Percentiles rank a stretch among this genome's conserved stretches.
Evolutionary conservation across 2,797 vertebrate genomes (phyloP).

Genomic region (Sebastes ruberrimus): DNA sequence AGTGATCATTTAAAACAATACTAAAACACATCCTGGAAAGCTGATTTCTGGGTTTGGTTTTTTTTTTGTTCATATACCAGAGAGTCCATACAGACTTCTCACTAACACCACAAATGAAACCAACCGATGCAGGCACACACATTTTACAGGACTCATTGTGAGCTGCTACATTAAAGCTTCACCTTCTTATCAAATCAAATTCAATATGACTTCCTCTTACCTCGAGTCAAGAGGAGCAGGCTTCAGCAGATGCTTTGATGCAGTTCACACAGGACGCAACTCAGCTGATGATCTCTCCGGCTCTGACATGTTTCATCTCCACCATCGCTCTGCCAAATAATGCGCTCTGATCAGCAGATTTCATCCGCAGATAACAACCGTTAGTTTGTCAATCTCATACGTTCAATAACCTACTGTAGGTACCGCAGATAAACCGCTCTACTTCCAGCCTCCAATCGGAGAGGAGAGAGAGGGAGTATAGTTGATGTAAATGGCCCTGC

Average conservation of each 20-base stretch:
- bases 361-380: neutral
- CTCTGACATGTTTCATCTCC: slow-evolving; percentile 35
- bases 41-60: neutral
- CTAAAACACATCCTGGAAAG: neutral
- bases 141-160: neutral
- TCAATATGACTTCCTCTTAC: slow-evolving; percentile 28
- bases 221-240: slow-evolving; percentile 23
- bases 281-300: slow-evolving; percentile 36
- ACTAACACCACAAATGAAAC: neutral
- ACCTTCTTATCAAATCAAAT: neutral
- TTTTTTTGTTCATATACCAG: neutral
- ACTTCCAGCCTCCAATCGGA: slow-evolving; percentile 16
- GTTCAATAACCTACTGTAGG: slow-evolving; percentile 21
- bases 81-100: slow-evolving; percentile 6
- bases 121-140: neutral
- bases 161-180: neutral
- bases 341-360: neutral
- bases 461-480: neutral
- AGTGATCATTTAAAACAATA: neutral
- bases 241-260: slow-evolving; percentile 31
- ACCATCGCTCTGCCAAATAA: slow-evolving; percentile 20
- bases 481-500: slow-evolving; percentile 5
- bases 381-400: slow-evolving; percentile 39
- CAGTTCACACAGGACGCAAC: slow-evolving; percentile 49
- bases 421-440: slow-evolving; percentile 43